Base-by-base conservation (phyloP, 2,888 invertebrate species). In the Uloborus plumipes region DNA sequence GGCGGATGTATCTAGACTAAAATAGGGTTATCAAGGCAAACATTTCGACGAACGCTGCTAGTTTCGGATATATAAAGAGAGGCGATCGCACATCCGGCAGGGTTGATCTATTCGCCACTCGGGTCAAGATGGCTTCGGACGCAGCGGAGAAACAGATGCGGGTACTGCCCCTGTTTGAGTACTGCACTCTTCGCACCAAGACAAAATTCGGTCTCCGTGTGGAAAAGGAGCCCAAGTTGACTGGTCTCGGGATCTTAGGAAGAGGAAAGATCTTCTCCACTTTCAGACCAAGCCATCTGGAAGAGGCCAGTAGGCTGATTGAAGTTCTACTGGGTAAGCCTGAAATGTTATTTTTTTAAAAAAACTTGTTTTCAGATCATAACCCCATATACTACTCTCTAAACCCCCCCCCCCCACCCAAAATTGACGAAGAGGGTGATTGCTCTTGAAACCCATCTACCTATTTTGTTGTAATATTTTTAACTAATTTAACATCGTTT, bases 281-380 rank as follows among this genome's bases (percentile, higher is more conserved):
- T 87, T 91, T 91, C 87, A 90, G 93, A 87, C 90, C 91, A 72
- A 89, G 90, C 55, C 93, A 94, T 80, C 89, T 91, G 70, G 91
- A 91, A 86, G 92, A 94, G 87, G 92, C 92, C 14, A 88, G 91
- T 6, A 91, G 92, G 9, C 89, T 94, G 26, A 93, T 93, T 89
- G 91, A 93, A 87, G 90, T 78, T 15, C 61, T 82, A 20, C 65
- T 82, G 9, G 71, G 82, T 82, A 67, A 75, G 76, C 62, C n/a
- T 22, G n/a, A 11, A 26, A 39, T 39, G 11, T 39, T 4, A 39
- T 39, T 11, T 26, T 26, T 26, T 26, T 26, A 26, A n/a, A n/a
- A n/a, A n/a, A 26, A 26, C 26, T 26, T 26, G 4, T 26, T 26
- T 26, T 26, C 26, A 3, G 26, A n/a, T n/a, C 26, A 3, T 26